Evolutionary conservation across 1,140 invertebrate species (phyloP), one percentile per base, ranked within the genome.

Genomic region (Tetraneura akinire): DNA sequence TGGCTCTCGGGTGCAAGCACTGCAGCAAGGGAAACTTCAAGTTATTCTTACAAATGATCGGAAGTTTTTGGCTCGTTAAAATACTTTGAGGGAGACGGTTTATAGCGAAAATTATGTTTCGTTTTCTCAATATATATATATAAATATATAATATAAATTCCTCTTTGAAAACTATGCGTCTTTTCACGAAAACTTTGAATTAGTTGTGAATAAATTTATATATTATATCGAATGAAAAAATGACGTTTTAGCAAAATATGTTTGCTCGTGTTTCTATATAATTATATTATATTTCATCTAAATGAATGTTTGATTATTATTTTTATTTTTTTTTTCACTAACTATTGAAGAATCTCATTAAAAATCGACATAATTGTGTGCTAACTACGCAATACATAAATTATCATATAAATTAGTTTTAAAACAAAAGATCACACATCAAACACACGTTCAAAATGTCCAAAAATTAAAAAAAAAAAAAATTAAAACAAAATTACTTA

Each of bases 381-480:
- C 53, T 76, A 76, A 76, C 73, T 76, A 76, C 73, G 53, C 73
- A 76, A 76, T 76, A 53, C 73, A 76, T 55, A 76, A 76, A 76
- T 57, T 76, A 76, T 57, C 73, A 55, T 60, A 57, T 76, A 76
- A 76, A 76, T 76, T 76, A 76, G 73, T 76, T 76, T 76, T 32
- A 76, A 57, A 76, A 76, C 51, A 76, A 45, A 74, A 76, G 51
- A 60, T 76, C 73, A 76, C 73, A 76, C 73, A 53, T 29, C 53
- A 76, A 76, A 76, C 73, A 76, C 73, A 76, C 53, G 73, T 76
- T 76, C 73, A 76, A 70, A 70, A 76, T 76, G 53, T 70, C 68
- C 68, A 70, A 70, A 70, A 49, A 70, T 49, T 29, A 70, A 70
- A 70, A 37, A 66, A 42, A 62, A 71, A 45, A 70, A 45, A 70